Evolutionary conservation across 2,888 invertebrate species (phyloP).

Genomic region (Heteromyza rotundicornis): DNA sequence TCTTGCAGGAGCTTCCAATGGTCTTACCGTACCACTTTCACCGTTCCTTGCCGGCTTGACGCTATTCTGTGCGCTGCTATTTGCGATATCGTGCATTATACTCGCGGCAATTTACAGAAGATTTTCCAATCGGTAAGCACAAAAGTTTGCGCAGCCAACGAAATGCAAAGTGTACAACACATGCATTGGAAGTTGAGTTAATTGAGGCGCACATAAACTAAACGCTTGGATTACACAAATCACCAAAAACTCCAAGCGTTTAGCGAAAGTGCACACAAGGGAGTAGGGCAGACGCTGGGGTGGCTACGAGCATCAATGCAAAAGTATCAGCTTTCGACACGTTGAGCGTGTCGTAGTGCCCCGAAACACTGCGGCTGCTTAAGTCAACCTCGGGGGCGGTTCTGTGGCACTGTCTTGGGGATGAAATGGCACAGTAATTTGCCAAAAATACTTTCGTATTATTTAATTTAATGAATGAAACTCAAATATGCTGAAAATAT

Average conservation of each 20-base stretch:
- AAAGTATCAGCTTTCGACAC: constrained; percentile 1
- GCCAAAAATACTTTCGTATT: too few relatives aligned
- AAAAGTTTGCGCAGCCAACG: too few relatives aligned
- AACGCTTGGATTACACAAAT: neutral
- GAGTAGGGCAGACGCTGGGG: too few relatives aligned
- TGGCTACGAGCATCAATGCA: too few relatives aligned
- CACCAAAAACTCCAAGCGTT: neutral
- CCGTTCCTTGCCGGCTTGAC: constrained; percentile 79
- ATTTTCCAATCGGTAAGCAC: constrained; percentile 66
- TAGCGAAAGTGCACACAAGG: neutral
- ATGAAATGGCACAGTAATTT: too few relatives aligned
- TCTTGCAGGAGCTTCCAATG: constrained; percentile 67
- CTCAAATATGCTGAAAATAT: neutral
- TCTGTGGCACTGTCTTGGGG: too few relatives aligned
- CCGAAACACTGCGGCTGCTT: neutral
- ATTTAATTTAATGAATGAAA: constrained; percentile 9
- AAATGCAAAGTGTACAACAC: constrained; percentile 14
- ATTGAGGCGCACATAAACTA: constrained; percentile 4
- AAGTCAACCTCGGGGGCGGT: neutral
- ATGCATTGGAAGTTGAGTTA: too few relatives aligned
- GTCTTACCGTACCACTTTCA: constrained; percentile 71
- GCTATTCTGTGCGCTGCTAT: constrained; percentile 76
- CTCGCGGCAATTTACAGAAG: constrained; percentile 75
- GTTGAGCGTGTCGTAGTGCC: neutral
- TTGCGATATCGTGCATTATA: constrained; percentile 78